Base-by-base conservation (phyloP, 1,140 invertebrate genomes). In the Drosophila jambulina region DNA sequence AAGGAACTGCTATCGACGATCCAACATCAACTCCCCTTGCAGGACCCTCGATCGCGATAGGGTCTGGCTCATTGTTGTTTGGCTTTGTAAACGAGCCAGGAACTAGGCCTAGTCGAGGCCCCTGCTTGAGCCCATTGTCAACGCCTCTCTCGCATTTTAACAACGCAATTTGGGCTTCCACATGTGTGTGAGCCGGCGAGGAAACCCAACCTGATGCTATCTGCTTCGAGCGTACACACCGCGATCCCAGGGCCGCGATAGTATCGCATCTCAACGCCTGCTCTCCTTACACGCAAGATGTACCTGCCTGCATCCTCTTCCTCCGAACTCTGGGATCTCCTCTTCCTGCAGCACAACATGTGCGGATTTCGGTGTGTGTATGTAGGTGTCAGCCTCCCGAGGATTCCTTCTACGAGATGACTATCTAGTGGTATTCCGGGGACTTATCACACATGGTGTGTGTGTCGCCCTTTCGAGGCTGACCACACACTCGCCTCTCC, bases 151-250 rank as follows among this genome's bases (percentile, higher is more conserved):
- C 70, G 74, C 82, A 75, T 81, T 85, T 90, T 76, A 85, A 90
- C 85, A 86, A 90, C 85, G 85, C 85, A 90, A 90, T 91, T 88
- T 90, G 71, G 85, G 81, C 71, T 82, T 84, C 54, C 82, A 87
- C 80, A 88, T 84, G 74, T 84, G 83, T 82, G 32, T 75, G 84
- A 45, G 45, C n/a, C 23, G 2, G 36, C 15, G 38, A 49, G 62
- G 48, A 60, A 70, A 77, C 72, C 75, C 76, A 78, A 86, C 59
- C 63, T 77, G 62, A 61, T 82, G 76, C 74, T 88, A 88, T 90
- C 85, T 67, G 78, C 60, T 79, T 76, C 40, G 34, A 54, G 34
- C 54, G 54, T 51, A 56, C 67, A 86, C 53, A 85, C 46, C 60
- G 72, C 46, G 76, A 80, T 63, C 72, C 25, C 46, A 63, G 45